Evolutionary conservation across 2,888 invertebrate species (phyloP).

Genomic region (Merodon equestris): DNA sequence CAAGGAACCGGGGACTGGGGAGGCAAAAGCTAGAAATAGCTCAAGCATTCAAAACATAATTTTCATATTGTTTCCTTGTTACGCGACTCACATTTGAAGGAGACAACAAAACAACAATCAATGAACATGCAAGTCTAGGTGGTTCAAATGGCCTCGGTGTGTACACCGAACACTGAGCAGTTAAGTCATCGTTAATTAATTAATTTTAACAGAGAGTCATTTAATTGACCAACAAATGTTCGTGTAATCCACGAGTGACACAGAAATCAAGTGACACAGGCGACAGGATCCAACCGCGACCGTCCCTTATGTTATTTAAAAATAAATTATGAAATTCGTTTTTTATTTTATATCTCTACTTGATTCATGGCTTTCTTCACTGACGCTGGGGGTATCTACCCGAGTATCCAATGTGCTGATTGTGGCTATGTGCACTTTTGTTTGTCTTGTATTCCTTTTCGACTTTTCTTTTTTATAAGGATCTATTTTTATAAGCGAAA

Average conservation of each 20-base stretch:
- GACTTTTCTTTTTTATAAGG: constrained; percentile 23
- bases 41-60: constrained; percentile 1
- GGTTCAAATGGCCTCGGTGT: too few relatives aligned
- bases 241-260: constrained; percentile 30
- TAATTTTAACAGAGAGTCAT: constrained; percentile 22
- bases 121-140: not conserved
- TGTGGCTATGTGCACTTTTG: constrained; percentile 21
- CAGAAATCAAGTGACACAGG: constrained; percentile 9
- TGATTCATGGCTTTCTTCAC: constrained; percentile 32
- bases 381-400: constrained; percentile 19
- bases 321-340: too few relatives aligned
- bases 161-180: not conserved
- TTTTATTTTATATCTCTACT: too few relatives aligned
- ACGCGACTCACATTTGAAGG: not conserved
- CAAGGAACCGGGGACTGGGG: too few relatives aligned
- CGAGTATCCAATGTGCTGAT: constrained; percentile 9
- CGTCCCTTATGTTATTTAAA: too few relatives aligned
- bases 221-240: constrained; percentile 37
- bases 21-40: constrained; percentile 28
- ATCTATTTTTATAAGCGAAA: constrained; percentile 40
- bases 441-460: constrained; percentile 12
- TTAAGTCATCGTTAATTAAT: constrained; percentile 4
- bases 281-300: constrained; percentile 6
- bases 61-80: constrained; percentile 14
- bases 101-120: constrained; percentile 1